Percentiles rank a stretch among this genome's conserved stretches.
Evolutionary conservation across 92 coral and sea anemone species (phyloP).

Genomic region (Zoanthus sansibaricus): DNA sequence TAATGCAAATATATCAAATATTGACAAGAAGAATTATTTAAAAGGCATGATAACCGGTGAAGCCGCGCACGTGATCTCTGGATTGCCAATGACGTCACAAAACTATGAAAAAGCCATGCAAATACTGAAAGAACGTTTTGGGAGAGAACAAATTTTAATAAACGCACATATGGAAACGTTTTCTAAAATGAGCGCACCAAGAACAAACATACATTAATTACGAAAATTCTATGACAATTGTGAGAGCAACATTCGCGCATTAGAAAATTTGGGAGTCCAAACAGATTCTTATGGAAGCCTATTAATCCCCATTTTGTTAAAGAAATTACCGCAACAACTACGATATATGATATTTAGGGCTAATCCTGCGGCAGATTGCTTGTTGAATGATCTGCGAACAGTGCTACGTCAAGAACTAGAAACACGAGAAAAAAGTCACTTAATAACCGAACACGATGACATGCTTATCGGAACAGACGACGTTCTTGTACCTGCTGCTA

Average conservation of each 20-base stretch:
- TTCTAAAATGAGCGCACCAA: slow-evolving; percentile 7
- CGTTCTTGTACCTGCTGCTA: neutral
- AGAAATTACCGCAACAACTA: slow-evolving; percentile 47
- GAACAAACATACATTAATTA: neutral
- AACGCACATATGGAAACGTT: slow-evolving; percentile 10
- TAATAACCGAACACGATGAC: slow-evolving; percentile 37
- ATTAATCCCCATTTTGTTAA: slow-evolving; percentile 25
- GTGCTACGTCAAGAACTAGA: slow-evolving; percentile 54
- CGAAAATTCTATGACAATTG: slow-evolving; percentile 24
- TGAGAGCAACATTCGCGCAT: slow-evolving; percentile 30
- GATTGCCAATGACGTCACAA: too few species aligned
- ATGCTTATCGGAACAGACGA: neutral
- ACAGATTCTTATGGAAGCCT: slow-evolving; percentile 46
- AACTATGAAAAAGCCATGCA: too few species aligned
- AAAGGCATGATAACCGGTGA: too few species aligned
- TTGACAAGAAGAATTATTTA: too few species aligned
- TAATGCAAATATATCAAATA: too few species aligned
- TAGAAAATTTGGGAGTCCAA: slow-evolving; percentile 25
- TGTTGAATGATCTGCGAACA: slow-evolving; percentile 45
- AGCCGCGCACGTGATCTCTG: too few species aligned
- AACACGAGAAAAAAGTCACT: slow-evolving; percentile 56
- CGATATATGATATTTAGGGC: slow-evolving; percentile 38
- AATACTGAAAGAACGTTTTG: too few species aligned
- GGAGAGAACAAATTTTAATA: too few species aligned
- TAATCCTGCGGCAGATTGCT: slow-evolving; percentile 47